These are phyloP conservation scores for Mormyrops attenuatus DNA, from an alignment of 2,797 vertebrate genomes.

Conservation along the genomic window DNA sequence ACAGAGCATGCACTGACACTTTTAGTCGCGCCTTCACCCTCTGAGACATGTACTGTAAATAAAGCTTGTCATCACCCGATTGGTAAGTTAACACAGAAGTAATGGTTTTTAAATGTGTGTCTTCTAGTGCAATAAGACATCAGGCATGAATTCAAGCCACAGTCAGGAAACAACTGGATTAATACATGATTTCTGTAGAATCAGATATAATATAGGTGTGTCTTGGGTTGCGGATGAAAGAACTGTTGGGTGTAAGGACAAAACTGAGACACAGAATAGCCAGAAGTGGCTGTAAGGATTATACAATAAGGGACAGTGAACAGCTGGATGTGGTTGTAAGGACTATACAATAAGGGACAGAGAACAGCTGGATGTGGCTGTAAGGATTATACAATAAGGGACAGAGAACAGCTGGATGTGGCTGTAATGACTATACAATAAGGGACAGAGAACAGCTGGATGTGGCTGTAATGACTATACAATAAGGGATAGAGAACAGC, in stretches of 20 bases:
- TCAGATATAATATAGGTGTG: not conserved
- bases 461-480: not conserved
- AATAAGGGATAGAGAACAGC: not conserved
- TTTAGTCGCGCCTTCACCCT: not conserved
- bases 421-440: not conserved
- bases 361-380: not conserved
- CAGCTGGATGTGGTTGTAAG: no score
- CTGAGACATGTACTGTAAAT: not conserved
- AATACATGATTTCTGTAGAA: not conserved
- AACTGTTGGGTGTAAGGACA: not conserved
- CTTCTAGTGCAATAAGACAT: not conserved
- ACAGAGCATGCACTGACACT: not conserved
- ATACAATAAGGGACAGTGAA: not conserved
- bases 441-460: not conserved
- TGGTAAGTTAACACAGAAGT: not conserved
- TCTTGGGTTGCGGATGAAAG: not conserved
- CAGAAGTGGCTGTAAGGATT: not conserved
- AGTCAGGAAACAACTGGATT: not conserved
- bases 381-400: no score
- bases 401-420: no score
- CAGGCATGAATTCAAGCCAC: not conserved
- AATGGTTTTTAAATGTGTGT: not conserved
- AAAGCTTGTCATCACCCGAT: not conserved
- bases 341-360: not conserved
- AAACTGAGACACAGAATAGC: not conserved